These are phyloP conservation scores for Miltochrista miniata DNA, from an alignment of 2,888 invertebrate genomes.

Conservation along the genomic window DNA sequence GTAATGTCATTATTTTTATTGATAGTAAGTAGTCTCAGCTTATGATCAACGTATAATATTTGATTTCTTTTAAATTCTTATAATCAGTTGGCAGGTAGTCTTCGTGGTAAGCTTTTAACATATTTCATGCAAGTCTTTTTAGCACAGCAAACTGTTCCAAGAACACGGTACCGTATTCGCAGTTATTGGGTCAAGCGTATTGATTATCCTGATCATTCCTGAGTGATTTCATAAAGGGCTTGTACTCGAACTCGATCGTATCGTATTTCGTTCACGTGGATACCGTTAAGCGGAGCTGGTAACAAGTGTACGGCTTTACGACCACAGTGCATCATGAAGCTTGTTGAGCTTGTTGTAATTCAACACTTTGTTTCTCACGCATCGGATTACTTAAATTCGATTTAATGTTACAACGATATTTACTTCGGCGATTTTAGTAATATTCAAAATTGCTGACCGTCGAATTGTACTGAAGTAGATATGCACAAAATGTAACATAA, in stretches of 20 bases:
- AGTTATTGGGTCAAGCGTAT: slow-evolving; percentile 53
- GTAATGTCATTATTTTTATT: too few relatives aligned
- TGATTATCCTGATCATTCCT: slow-evolving; percentile 40
- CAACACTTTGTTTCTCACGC: slow-evolving; percentile 54
- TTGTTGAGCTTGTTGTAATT: slow-evolving; percentile 54
- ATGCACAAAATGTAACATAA: too few relatives aligned
- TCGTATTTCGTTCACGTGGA: slow-evolving; percentile 55
- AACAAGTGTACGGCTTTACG: slow-evolving; percentile 46
- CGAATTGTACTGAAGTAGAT: too few relatives aligned
- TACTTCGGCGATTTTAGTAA: too few relatives aligned
- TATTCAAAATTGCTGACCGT: neutral
- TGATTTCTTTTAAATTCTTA: too few relatives aligned
- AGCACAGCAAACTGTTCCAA: slow-evolving; percentile 28
- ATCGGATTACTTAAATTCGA: slow-evolving; percentile 46
- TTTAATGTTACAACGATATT: slow-evolving; percentile 14
- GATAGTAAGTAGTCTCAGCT: too few relatives aligned
- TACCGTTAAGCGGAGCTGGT: slow-evolving; percentile 48
- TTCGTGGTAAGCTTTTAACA: neutral
- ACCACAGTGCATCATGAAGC: slow-evolving; percentile 36
- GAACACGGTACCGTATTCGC: slow-evolving; percentile 32
- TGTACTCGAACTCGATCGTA: slow-evolving; percentile 17
- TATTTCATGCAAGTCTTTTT: slow-evolving; percentile 12
- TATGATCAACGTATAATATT: too few relatives aligned
- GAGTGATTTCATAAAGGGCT: slow-evolving; percentile 46
- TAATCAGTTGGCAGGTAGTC: too few relatives aligned